These are phyloP conservation scores for Ataeniobius toweri DNA, from an alignment of 2,797 vertebrate species.

Conservation along the genomic window DNA sequence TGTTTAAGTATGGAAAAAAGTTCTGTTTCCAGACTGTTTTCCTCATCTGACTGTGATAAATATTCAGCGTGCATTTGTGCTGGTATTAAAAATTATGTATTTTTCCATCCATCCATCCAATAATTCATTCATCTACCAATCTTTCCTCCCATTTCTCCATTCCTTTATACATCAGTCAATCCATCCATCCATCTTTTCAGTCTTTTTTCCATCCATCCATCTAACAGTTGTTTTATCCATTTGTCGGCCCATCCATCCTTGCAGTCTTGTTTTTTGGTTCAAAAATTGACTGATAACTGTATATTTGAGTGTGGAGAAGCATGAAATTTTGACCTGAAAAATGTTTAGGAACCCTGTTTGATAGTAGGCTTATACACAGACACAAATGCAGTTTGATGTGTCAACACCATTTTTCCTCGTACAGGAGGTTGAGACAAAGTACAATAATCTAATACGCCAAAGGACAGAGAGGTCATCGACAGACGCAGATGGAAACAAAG, in stretches of 20 bases:
- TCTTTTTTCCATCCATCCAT: no score
- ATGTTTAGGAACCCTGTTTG: neutral
- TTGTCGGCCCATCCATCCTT: neutral
- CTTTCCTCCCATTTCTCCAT: neutral
- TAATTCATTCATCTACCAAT: neutral
- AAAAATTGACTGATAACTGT: neutral
- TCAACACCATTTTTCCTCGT: neutral
- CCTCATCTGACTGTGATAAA: neutral
- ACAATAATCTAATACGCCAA: conserved; percentile 85
- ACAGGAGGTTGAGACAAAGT: conserved; percentile 82
- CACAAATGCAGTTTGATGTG: neutral
- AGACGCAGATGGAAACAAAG: conserved; percentile 86
- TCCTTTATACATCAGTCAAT: neutral
- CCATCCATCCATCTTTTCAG: neutral
- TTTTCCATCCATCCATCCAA: neutral
- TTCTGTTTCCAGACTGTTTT: neutral
- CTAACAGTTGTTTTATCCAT: no score
- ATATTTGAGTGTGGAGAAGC: neutral
- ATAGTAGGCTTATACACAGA: neutral
- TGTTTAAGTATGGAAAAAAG: neutral
- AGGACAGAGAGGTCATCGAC: conserved; percentile 87
- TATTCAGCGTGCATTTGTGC: neutral
- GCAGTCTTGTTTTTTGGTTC: neutral
- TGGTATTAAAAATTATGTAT: neutral
- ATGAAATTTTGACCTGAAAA: neutral